Base-by-base conservation (phyloP, 1,140 invertebrate species). In the Procambarus virginalis region DNA sequence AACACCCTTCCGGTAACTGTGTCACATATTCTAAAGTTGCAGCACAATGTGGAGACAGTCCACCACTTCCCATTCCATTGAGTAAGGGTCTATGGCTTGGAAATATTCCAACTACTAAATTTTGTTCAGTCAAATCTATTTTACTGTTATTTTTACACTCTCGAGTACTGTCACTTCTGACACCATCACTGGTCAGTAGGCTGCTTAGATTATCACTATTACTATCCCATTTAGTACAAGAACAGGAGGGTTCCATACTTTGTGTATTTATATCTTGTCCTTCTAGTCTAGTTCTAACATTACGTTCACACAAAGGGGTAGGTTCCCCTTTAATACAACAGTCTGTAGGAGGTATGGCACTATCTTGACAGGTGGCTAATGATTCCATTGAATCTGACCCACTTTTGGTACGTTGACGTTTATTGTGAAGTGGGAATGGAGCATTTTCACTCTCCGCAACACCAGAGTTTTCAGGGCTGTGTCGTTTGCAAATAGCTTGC, bases 21-120 rank as follows among this genome's bases (percentile, higher is more conserved):
- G 91, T 90, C 46, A 92, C 90, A 90, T 92, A 92, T 73, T 92
- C 89, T 76, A 92, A 79, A 22, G 90, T 92, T 49, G 92, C 86
- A 48, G 86, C 89, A 90, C 89, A 90, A 49, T 90, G 82, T 10
- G 89, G 89, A 2, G 89, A 90, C 64, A 90, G 64, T 17, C 84
- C 84, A 75, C 89, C 89, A 81, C 49, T 90, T 45, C 12, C n/a
- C 34, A 4, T 64, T 49, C 73, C 87, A 73, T 79, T 70, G 34
- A n/a, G 10, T 85, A 85, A 6, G 73, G 75, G 73, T 68, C 22
- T 64, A 51, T 64, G 51, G 60, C 73, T 58, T 9, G 51, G 73
- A 70, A 77, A 78, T 34, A 77, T 58, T 77, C n/a, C 81, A 64
- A 17, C 17, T 70, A 83, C 20, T 68, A 83, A 34, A 78, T 51